Evolutionary conservation across 1,140 invertebrate genomes (phyloP).

Genomic region (Myzus persicae): DNA sequence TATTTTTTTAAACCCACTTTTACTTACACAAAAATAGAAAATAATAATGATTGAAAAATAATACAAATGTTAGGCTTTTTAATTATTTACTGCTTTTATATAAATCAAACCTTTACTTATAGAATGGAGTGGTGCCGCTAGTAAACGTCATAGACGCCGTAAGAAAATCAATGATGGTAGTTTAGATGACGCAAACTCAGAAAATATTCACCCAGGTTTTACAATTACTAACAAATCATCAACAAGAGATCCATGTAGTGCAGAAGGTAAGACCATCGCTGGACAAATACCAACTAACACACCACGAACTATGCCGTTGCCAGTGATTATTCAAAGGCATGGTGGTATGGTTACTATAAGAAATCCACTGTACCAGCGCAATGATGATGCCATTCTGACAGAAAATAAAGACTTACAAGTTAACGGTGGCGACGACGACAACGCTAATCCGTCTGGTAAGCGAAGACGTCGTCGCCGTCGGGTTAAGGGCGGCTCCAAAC

Average conservation of each 20-base stretch:
- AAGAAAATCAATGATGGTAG: conserved; percentile 33
- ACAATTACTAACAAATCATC: conserved; percentile 49
- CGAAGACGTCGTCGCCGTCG: conserved; percentile 64
- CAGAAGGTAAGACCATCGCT: conserved; percentile 46
- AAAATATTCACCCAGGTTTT: conserved; percentile 53
- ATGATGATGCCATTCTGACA: conserved; percentile 64
- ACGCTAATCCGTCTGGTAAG: conserved; percentile 64
- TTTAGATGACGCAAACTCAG: conserved; percentile 41
- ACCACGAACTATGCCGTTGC: conserved; percentile 61
- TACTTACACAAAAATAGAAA: too few species aligned
- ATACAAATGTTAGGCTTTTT: not conserved
- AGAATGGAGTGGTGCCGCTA: conserved; percentile 41
- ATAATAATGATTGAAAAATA: not conserved
- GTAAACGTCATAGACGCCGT: conserved; percentile 50
- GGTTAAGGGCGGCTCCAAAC: conserved; percentile 65
- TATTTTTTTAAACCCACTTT: too few species aligned
- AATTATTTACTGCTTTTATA: too few species aligned
- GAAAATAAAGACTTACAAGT: conserved; percentile 60
- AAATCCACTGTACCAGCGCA: conserved; percentile 71
- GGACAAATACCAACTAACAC: conserved; percentile 53
- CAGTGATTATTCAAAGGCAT: conserved; percentile 75
- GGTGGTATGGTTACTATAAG: conserved; percentile 83
- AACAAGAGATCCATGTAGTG: conserved; percentile 8
- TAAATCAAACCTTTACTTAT: not conserved
- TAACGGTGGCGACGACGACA: conserved; percentile 60